phyloP scores from a whole-genome alignment of 64 coral and sea anemone species.

The Anthopleura sola region DNA sequence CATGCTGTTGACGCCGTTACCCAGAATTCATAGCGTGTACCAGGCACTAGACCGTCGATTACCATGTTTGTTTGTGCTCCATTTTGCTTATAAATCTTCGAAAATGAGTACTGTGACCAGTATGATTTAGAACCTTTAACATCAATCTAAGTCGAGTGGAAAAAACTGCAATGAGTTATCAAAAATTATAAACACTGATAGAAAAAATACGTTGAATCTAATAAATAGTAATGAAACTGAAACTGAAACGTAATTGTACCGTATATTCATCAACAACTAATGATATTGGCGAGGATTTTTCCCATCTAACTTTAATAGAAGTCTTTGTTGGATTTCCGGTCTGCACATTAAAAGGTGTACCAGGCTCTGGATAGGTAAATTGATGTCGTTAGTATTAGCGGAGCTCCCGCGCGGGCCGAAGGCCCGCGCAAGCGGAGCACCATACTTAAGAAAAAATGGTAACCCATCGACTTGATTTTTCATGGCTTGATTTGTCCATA shows the following conservation, averaged over 20 bases:
- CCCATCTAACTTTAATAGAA: background rate
- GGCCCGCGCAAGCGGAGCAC: no score
- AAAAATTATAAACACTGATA: no score
- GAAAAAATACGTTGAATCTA: no score
- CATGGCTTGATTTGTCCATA: no score
- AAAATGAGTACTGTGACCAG: background rate
- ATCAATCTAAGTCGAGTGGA: background rate
- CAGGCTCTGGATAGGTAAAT: background rate
- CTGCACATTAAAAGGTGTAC: background rate
- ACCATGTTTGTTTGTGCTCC: background rate
- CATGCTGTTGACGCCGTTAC: background rate
- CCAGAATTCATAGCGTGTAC: constrained; percentile 14
- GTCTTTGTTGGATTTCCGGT: background rate
- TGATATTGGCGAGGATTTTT: background rate
- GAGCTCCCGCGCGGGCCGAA: no score
- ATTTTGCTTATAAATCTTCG: background rate
- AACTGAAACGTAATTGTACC: no score
- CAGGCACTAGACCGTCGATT: background rate
- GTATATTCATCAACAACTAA: background rate
- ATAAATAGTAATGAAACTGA: no score
- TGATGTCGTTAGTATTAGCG: background rate
- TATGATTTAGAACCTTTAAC: background rate
- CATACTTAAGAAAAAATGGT: no score
- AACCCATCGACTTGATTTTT: no score
- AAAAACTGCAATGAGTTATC: no score